Evolutionary conservation across 2,113 vertebrate species (phyloP).

Genomic region (Salvelinus fontinalis): DNA sequence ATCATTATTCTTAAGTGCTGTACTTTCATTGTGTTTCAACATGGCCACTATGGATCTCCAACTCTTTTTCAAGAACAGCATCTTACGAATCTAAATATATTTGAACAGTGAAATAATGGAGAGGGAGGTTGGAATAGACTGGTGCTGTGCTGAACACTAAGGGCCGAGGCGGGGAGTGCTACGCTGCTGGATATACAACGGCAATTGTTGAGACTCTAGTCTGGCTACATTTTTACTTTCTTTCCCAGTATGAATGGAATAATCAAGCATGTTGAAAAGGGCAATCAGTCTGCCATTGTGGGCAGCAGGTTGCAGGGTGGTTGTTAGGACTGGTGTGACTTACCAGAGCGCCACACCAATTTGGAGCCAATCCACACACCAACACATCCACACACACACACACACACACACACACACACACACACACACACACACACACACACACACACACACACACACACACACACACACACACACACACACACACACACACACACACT

Average conservation of each 20-base stretch:
- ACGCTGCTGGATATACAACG: background rate
- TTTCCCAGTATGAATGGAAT: constrained; percentile 46
- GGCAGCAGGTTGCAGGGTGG: background rate
- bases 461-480: no score
- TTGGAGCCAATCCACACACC: background rate
- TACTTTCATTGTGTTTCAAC: constrained; percentile 25
- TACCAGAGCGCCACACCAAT: constrained; percentile 32
- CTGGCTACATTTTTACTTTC: constrained; percentile 24
- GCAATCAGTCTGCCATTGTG: constrained; percentile 42
- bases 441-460: no score
- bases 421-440: no score
- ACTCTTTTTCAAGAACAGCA: constrained; percentile 2
- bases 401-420: no score
- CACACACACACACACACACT: no score
- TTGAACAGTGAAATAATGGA: constrained; percentile 4
- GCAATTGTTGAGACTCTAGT: background rate
- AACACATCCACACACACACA: no score
- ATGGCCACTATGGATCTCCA: constrained; percentile 4
- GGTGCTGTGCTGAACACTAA: background rate
- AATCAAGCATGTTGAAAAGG: constrained; percentile 45
- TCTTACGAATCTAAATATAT: constrained; percentile 25
- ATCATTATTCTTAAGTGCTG: constrained; percentile 48
- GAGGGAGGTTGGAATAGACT: constrained; percentile 18
- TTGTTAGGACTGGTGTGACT: constrained; percentile 22
- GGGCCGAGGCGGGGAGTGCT: background rate